These are phyloP conservation scores for Octopus sinensis DNA, from an alignment of 1,140 invertebrate genomes.

Conservation along the genomic window DNA sequence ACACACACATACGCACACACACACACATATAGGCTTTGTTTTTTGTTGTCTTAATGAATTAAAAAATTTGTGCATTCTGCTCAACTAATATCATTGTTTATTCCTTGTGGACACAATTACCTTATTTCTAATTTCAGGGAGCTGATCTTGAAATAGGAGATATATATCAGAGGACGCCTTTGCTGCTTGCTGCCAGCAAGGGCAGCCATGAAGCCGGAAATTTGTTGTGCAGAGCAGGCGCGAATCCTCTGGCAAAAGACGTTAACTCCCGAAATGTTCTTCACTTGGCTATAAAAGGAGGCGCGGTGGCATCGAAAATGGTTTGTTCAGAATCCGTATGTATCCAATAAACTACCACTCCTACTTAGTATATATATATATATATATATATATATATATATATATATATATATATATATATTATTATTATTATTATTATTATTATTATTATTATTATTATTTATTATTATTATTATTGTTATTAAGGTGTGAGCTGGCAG, in stretches of 20 bases:
- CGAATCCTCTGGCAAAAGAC: conserved; percentile 75
- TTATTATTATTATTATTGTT: no score
- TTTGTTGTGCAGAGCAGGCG: conserved; percentile 69
- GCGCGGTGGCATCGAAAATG: conserved; percentile 24
- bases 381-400: no score
- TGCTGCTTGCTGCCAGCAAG: conserved; percentile 71
- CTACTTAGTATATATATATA: no score
- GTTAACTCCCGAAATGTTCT: conserved; percentile 74
- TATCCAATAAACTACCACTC: no score
- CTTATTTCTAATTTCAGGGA: conserved; percentile 58
- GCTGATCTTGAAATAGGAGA: conserved; percentile 77
- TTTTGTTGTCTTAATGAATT: no score
- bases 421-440: no score
- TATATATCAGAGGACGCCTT: conserved; percentile 73
- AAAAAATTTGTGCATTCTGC: no score
- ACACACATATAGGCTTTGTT: neutral
- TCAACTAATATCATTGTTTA: neutral
- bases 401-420: no score
- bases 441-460: no score
- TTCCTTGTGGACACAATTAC: neutral
- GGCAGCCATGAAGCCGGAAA: conserved; percentile 75
- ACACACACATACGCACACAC: neutral
- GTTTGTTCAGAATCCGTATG: no score
- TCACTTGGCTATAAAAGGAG: conserved; percentile 79
- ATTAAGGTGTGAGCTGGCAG: no score